Evolutionary conservation across 53 echinoderm and acorn worm species (phyloP), one percentile per base, ranked within the genome.

Genomic region (Echinarachnius parma): DNA sequence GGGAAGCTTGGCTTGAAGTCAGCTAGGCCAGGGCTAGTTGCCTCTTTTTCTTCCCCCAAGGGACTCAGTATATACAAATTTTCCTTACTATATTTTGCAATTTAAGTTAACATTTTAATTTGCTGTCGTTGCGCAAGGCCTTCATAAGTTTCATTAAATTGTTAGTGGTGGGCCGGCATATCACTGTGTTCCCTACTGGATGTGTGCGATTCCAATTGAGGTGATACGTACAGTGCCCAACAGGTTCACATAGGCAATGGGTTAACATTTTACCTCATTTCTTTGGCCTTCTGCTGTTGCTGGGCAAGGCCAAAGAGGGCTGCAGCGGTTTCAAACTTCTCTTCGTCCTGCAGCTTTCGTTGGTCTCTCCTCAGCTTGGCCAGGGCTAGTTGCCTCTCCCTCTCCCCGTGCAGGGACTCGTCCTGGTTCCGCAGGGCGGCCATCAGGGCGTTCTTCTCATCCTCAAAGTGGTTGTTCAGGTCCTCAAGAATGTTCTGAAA

Each of bases 21-120:
- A 92, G 83, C 77, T 80, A 88, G 42, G 98, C 87, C 46, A 96
- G 66, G 30, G 98, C 98, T 24, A 96, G 76, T 63, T 96, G 98
- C 20, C 98, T 65, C 62, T 96, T 88, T 32, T 82, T 79, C 62
- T 96, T 91, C 5, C 76, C 78, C n/a, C n/a, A n/a, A n/a, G n/a
- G n/a, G n/a, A n/a, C n/a, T n/a, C n/a, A n/a, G n/a, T n/a, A n/a
- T n/a, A n/a, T n/a, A n/a, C n/a, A n/a, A n/a, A n/a, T n/a, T n/a
- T n/a, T n/a, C n/a, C n/a, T n/a, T n/a, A n/a, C n/a, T n/a, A n/a
- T n/a, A n/a, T n/a, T n/a, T n/a, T n/a, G n/a, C n/a, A n/a, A n/a
- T n/a, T n/a, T n/a, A n/a, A n/a, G n/a, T n/a, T n/a, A n/a, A n/a
- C n/a, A n/a, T n/a, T n/a, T n/a, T n/a, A n/a, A n/a, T n/a, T n/a